Conservation (phyloP, 2,113 vertebrate genomes). For the Arizona elegans region DNA sequence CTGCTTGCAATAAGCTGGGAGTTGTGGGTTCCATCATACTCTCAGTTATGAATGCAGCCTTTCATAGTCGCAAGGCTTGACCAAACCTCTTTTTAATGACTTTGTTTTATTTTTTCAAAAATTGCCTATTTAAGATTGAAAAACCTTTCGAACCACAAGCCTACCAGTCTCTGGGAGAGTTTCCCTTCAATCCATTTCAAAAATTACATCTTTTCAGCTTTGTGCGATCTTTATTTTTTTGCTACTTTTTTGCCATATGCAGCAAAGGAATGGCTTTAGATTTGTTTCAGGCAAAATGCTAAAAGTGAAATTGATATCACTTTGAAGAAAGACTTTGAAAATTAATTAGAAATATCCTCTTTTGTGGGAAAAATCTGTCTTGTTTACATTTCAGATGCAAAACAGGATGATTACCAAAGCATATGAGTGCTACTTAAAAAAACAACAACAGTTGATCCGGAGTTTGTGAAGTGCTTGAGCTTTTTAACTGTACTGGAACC, state of each 20-base stretch:
- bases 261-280: not conserved
- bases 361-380: not conserved
- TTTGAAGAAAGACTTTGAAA: not conserved
- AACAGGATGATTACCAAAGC: not conserved
- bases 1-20: not conserved
- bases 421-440: not conserved
- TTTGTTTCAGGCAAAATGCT: not conserved
- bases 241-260: not conserved
- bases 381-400: not conserved
- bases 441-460: not conserved
- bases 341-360: not conserved
- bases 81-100: not conserved
- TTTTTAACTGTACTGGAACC: not conserved
- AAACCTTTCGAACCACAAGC: not conserved
- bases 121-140: not conserved
- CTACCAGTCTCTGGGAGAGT: not conserved
- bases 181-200: not conserved
- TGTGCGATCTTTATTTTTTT: not conserved
- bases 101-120: not conserved
- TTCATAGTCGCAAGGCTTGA: not conserved
- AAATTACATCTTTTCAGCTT: not conserved
- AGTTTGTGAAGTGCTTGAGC: not conserved
- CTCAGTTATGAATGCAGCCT: not conserved
- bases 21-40: not conserved
- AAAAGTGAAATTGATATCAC: not conserved